Base-by-base conservation (phyloP, 2,797 vertebrate species). In the Cirrhinus molitorella region DNA sequence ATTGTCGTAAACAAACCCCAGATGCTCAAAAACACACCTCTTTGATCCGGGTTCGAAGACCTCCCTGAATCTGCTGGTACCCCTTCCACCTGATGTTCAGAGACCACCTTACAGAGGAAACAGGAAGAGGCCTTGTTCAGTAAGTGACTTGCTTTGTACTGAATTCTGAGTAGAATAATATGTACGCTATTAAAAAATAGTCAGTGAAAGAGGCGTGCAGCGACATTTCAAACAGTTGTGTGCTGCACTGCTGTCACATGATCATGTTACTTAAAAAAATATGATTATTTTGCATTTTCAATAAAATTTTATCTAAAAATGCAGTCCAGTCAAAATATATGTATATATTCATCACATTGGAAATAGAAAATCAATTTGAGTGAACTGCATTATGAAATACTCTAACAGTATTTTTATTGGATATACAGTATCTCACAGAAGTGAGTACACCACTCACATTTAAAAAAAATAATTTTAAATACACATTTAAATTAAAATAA, bases 1-100 rank as follows among this genome's bases (percentile, higher is more conserved):
- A 91, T 92, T 94, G 93, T 90, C 89, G 91, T 94, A 94, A 95
- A 94, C 94, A 94, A 89, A 93, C 87, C 91, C 93, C 94, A 95
- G 94, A 94, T 95, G 94, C 92, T 89, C 92, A 89, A 91, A 92
- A 90, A 91, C 65, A 83, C 84, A 87, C 75, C 66, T 86, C 80
- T 86, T 87, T 87, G 83, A 89, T 89, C 79, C 82, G 84, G 82
- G 84, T 86, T 86, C 66, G n/a, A n/a, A 84, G 81, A 86, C 86
- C 82, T 84, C 65, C 80, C 84, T 74, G 63, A 61, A 86, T 74
- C 59, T 67, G 23, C 77, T 83, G 72, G 85, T 79, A 57, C 59
- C 75, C 16, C 68, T 51, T 70, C 28, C 80, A 80, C 63, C 85
- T 78, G 73, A 77, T 71, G 17, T 81, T 79, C 70, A 59, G 11